phyloP scores from a whole-genome alignment of 2,797 vertebrate species.

The Anas bahamensis region DNA sequence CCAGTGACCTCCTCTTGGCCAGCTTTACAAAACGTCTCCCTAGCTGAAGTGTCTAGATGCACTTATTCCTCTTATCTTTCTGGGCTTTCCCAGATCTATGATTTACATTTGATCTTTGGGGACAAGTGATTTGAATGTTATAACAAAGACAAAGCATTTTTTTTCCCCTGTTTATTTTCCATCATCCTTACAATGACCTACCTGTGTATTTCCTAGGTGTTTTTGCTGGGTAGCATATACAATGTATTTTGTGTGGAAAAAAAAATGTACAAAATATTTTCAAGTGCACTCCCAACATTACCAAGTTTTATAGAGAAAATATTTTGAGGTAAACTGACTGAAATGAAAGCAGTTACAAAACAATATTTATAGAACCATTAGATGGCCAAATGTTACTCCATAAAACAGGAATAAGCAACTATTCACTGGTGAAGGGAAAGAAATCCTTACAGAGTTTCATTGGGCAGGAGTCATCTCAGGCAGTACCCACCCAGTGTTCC shows the following conservation, averaged over 20 bases:
- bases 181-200: neutral
- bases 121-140: neutral
- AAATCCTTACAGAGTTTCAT: neutral
- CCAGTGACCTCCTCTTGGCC: neutral
- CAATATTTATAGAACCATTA: neutral
- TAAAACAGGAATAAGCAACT: neutral
- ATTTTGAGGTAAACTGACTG: neutral
- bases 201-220: accelerated
- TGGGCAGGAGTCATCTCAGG: neutral
- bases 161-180: neutral
- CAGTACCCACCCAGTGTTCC: neutral
- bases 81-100: neutral
- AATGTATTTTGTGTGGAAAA: neutral
- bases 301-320: constrained; percentile 1
- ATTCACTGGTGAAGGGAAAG: neutral
- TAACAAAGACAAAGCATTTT: neutral
- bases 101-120: neutral
- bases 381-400: constrained; percentile 8
- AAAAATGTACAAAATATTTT: neutral
- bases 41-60: neutral
- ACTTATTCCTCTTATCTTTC: neutral
- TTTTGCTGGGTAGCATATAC: neutral
- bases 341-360: neutral
- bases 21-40: neutral
- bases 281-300: neutral